Base-by-base conservation (phyloP, 2,113 vertebrate genomes). In the Urocynchramus pylzowi region DNA sequence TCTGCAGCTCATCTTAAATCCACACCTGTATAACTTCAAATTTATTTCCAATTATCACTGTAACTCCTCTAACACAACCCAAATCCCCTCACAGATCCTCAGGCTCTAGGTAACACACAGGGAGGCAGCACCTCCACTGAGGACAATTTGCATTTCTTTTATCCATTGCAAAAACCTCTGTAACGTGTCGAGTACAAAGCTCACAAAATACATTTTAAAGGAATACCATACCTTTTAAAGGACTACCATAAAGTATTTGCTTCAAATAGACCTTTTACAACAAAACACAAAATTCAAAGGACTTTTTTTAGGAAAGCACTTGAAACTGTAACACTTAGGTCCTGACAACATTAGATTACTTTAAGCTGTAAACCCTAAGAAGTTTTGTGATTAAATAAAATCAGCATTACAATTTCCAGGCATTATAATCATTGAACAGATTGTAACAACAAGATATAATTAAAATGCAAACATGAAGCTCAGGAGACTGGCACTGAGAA, bases 301-400 rank as follows among this genome's bases (percentile, higher is more conserved):
- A 95, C 91, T 22, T 86, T 74, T 69, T 92, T 67, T 94, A 95
- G 91, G 94, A 96, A 96, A 96, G 76, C 85, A 94, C 77, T 96
- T 79, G 64, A 86, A 86, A 97, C 81, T 54, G 81, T 56, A 87
- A 97, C 91, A 95, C 63, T 71, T 60, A 96, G 24, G 41, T 87
- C 82, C 68, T 45, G 93, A 97, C 84, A 91, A 96, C 89, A 96
- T 84, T 39, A 70, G 71, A 75, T 84, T 87, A 97, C 87, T 83
- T 84, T 6, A 84, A 95, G 76, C 83, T 97, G 96, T 93, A 97
- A 95, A 97, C 91, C 27, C 69, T 60, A 82, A 87, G 80, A 95
- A 94, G 49, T 94, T 79, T 77, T 50, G 81, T 49, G 78, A 84
- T 88, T 71, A 93, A 95, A 87, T 69, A 69, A 98, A 92, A 93